Conservation (phyloP, 2,113 vertebrate species). For the Cochlearius cochlearius region DNA sequence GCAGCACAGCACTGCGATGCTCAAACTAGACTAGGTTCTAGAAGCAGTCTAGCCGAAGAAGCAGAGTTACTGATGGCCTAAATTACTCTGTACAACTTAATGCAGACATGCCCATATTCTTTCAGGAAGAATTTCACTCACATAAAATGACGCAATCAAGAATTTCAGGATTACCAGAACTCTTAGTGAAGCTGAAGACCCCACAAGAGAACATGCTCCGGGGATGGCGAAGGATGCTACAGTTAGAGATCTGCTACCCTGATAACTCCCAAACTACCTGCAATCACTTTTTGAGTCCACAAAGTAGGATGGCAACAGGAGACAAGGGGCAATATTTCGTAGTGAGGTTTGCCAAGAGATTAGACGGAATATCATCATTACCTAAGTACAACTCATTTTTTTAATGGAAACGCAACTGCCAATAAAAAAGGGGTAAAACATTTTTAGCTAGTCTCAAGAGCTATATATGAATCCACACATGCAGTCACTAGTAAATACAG, state of each 20-base stretch:
- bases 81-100: not conserved
- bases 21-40: not conserved
- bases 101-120: accelerated
- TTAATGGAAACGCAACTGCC: not conserved
- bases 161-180: not conserved
- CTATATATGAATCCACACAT: not conserved
- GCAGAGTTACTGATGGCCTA: not conserved
- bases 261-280: not conserved
- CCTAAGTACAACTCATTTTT: not conserved
- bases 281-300: not conserved
- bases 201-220: not conserved
- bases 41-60: not conserved
- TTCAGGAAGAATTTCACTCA: not conserved
- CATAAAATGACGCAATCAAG: not conserved
- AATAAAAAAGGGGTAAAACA: not conserved
- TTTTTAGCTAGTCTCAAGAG: not conserved
- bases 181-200: not conserved
- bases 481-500: not conserved
- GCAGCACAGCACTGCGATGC: not conserved
- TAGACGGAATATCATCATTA: not conserved
- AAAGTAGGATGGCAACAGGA: not conserved
- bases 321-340: not conserved
- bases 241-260: not conserved
- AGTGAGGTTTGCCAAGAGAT: not conserved
- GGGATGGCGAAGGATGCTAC: not conserved